Evolutionary conservation across 2,113 vertebrate genomes (phyloP).

Genomic region (Saiga tatarica): DNA sequence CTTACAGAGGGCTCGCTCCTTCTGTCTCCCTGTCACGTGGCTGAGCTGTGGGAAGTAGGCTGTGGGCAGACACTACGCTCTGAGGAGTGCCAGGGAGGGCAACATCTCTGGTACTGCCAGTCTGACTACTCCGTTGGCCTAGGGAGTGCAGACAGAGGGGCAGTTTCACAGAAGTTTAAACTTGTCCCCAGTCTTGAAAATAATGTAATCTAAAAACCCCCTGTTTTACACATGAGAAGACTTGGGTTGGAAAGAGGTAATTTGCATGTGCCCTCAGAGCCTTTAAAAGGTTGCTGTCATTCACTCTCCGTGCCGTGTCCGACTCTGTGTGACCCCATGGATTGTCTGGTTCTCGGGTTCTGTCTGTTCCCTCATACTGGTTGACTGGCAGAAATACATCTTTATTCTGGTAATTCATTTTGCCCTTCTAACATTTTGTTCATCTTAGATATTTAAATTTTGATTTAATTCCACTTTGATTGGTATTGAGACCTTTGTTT

Average conservation of each 20-base stretch:
- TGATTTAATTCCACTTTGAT: conserved; percentile 17
- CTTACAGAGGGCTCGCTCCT: not conserved
- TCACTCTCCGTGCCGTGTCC: not conserved
- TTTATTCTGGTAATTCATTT: not conserved
- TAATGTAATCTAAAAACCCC: not conserved
- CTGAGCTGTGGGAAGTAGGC: not conserved
- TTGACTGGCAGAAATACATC: not conserved
- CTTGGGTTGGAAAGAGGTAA: not conserved
- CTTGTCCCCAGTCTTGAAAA: not conserved
- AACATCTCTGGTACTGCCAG: not conserved
- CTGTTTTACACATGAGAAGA: not conserved
- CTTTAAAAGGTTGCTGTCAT: not conserved
- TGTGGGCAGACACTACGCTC: not conserved
- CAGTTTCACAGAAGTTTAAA: not conserved
- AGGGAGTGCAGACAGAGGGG: not conserved
- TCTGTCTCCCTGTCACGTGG: not conserved
- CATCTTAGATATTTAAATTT: conserved; percentile 28
- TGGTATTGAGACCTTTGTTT: not conserved
- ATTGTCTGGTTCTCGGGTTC: not conserved
- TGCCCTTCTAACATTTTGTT: conserved; percentile 19
- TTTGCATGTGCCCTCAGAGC: not conserved
- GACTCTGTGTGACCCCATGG: not conserved
- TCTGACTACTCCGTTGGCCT: not conserved
- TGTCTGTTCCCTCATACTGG: not conserved
- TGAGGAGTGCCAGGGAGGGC: not conserved